phyloP scores from a whole-genome alignment of 1,140 invertebrate genomes.

The Drosophila punjabiensis region DNA sequence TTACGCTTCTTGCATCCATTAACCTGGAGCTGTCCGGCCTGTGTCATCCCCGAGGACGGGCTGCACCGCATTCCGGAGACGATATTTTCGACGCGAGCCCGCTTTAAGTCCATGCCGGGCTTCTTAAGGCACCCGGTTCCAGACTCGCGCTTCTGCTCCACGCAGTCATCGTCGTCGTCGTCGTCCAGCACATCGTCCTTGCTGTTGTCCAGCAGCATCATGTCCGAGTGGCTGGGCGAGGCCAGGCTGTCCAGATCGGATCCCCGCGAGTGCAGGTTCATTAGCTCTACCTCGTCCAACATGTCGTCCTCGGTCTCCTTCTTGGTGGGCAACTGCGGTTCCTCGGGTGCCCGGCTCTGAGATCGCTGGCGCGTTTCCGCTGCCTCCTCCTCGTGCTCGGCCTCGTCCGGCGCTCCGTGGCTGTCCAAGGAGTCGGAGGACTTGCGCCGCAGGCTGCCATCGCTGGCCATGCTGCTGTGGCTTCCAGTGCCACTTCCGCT shows the following conservation, averaged over 20 bases:
- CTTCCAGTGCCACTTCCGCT: slow-evolving; percentile 35
- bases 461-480: slow-evolving; percentile 66
- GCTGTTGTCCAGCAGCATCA: slow-evolving; percentile 87
- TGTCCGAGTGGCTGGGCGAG: slow-evolving; percentile 88
- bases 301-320: slow-evolving; percentile 82
- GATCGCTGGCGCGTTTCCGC: slow-evolving; percentile 25
- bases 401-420: slow-evolving; percentile 36
- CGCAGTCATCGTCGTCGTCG: slow-evolving; percentile 86
- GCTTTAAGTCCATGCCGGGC: slow-evolving; percentile 91
- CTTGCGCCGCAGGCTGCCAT: slow-evolving; percentile 69
- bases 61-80: slow-evolving; percentile 96
- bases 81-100: slow-evolving; percentile 97
- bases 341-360: slow-evolving; percentile 28
- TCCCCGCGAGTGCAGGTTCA: slow-evolving; percentile 75
- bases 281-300: slow-evolving; percentile 78
- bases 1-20: slow-evolving; percentile 98
- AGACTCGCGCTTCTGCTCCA: slow-evolving; percentile 60
- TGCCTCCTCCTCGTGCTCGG: slow-evolving; percentile 60
- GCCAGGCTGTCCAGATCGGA: slow-evolving; percentile 87
- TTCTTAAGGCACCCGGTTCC: slow-evolving; percentile 60
- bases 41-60: slow-evolving; percentile 88
- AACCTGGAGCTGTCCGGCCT: slow-evolving; percentile 88
- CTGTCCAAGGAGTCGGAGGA: slow-evolving; percentile 77
- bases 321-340: slow-evolving; percentile 61
- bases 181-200: slow-evolving; percentile 89